Percentiles rank a stretch among this genome's conserved stretches.
These are phyloP conservation scores for Zygaena filipendulae DNA, from an alignment of 2,888 invertebrate species.

Conservation along the genomic window DNA sequence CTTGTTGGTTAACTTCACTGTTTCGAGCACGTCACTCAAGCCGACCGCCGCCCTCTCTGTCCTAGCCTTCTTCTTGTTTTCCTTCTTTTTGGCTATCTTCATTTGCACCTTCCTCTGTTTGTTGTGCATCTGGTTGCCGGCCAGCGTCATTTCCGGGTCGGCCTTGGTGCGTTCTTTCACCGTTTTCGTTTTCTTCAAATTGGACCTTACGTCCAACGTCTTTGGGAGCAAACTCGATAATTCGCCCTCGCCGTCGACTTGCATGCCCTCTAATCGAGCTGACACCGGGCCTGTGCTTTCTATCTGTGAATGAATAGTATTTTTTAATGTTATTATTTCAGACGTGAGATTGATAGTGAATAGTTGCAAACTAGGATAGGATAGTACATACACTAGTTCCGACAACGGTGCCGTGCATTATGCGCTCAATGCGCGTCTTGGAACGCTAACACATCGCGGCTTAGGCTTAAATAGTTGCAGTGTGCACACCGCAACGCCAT, in stretches of 20 bases:
- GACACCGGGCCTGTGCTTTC: slow-evolving; percentile 72
- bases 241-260: slow-evolving; percentile 67
- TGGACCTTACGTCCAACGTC: slow-evolving; percentile 43
- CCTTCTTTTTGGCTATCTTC: slow-evolving; percentile 68
- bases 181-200: slow-evolving; percentile 41
- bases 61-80: slow-evolving; percentile 48
- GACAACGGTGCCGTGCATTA: too few species aligned
- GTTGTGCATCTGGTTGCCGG: slow-evolving; percentile 71
- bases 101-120: slow-evolving; percentile 63
- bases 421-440: too few species aligned
- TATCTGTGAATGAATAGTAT: slow-evolving; percentile 58
- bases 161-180: slow-evolving; percentile 43
- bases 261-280: slow-evolving; percentile 53
- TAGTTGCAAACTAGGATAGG: too few species aligned
- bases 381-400: too few species aligned
- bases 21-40: slow-evolving; percentile 74
- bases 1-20: slow-evolving; percentile 51
- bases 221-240: slow-evolving; percentile 42
- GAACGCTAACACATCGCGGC: too few species aligned
- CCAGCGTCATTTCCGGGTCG: slow-evolving; percentile 75
- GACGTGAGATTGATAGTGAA: too few species aligned
- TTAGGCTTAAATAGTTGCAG: too few species aligned
- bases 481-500: too few species aligned
- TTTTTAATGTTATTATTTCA: too few species aligned
- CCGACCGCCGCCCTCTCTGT: slow-evolving; percentile 72